These are phyloP conservation scores for Danio choprae DNA, from an alignment of 2,797 vertebrate species.

Conservation along the genomic window DNA sequence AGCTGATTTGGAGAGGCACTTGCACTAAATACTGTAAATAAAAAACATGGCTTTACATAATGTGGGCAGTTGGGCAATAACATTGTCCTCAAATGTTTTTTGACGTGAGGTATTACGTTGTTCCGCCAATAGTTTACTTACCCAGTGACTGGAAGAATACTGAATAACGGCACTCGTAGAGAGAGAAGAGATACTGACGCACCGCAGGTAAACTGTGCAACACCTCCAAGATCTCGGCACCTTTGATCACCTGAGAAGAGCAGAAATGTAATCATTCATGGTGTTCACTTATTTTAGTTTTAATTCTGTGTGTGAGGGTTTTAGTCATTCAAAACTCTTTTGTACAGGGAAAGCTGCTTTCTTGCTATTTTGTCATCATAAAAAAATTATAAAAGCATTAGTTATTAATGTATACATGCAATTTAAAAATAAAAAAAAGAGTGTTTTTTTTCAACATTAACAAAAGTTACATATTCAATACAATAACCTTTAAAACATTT, in stretches of 20 bases:
- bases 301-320: not conserved
- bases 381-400: too few relatives aligned
- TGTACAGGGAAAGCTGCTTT: too few relatives aligned
- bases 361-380: too few relatives aligned
- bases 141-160: slow-evolving; percentile 96
- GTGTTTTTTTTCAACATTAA: too few relatives aligned
- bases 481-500: too few relatives aligned
- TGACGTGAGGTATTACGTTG: too few relatives aligned
- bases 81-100: not conserved
- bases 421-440: too few relatives aligned
- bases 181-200: slow-evolving; percentile 96
- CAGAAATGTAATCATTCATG: not conserved
- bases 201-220: slow-evolving; percentile 91
- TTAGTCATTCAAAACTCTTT: not conserved
- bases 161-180: slow-evolving; percentile 94
- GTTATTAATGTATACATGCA: too few relatives aligned
- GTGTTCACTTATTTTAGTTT: not conserved
- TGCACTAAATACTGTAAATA: not conserved
- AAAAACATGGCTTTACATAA: not conserved
- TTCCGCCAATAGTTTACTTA: slow-evolving; percentile 69
- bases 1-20: not conserved
- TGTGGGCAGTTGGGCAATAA: not conserved
- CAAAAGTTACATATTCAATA: too few relatives aligned
- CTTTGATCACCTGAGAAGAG: slow-evolving; percentile 90
- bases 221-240: slow-evolving; percentile 97